phyloP scores from a whole-genome alignment of 2,113 vertebrate genomes.

The Canis aureus region DNA sequence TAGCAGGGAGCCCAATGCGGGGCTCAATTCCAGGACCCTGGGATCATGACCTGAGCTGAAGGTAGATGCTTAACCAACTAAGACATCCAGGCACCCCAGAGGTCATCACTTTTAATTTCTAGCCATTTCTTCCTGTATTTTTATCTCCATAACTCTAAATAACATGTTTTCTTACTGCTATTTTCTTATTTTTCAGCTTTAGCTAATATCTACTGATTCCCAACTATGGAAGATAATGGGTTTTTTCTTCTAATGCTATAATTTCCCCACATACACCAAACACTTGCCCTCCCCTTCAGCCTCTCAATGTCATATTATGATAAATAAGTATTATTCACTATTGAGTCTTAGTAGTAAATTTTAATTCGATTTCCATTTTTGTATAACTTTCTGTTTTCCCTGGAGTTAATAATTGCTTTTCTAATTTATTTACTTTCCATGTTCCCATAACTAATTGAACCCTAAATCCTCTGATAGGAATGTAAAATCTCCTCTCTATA shows the following conservation, averaged over 20 bases:
- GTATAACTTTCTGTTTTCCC: background rate
- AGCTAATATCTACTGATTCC: background rate
- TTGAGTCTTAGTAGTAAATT: background rate
- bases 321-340: conserved; percentile 26
- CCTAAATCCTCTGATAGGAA: conserved; percentile 16
- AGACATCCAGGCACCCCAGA: background rate
- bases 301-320: background rate
- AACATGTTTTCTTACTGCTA: background rate
- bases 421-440: background rate
- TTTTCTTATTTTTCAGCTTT: conserved; percentile 37
- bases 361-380: background rate
- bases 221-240: background rate
- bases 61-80: no score
- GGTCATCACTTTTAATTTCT: background rate
- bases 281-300: background rate
- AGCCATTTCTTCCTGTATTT: conserved; percentile 38
- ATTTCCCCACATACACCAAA: background rate
- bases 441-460: background rate
- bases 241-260: background rate
- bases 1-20: no score
- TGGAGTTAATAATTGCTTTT: conserved; percentile 42
- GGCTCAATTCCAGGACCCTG: no score
- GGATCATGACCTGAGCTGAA: no score
- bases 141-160: background rate
- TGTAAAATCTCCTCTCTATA: background rate